Conservation (phyloP, 2,888 invertebrate genomes). For the Lasioglossum figueresi region DNA sequence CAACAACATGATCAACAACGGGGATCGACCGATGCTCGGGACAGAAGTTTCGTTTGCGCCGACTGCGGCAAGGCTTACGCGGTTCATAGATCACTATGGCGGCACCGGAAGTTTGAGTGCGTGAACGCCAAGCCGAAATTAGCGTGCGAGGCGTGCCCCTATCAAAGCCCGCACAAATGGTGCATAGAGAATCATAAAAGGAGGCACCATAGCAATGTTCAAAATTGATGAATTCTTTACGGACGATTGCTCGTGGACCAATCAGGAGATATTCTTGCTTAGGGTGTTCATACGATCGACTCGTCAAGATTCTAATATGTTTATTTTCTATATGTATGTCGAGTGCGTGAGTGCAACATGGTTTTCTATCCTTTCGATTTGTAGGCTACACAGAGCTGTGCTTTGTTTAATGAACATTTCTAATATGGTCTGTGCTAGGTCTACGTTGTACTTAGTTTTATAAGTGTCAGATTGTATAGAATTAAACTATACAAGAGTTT, state of each 20-base stretch:
- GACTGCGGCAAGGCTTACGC: conserved; percentile 79
- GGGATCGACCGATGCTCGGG: conserved; percentile 19
- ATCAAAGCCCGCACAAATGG: conserved; percentile 80
- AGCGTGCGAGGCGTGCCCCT: conserved; percentile 75
- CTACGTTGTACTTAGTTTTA: neutral
- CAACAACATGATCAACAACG: conserved; percentile 33
- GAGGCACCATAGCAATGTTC: conserved; percentile 67
- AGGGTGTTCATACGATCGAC: no score
- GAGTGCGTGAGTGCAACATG: neutral
- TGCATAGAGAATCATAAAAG: conserved; percentile 78
- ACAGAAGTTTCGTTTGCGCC: conserved; percentile 71
- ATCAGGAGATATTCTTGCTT: neutral
- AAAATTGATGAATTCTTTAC: conserved; percentile 4
- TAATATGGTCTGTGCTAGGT: neutral
- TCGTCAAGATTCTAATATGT: neutral
- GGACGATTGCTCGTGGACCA: neutral
- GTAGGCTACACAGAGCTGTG: neutral
- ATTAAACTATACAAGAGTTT: neutral
- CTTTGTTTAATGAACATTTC: neutral
- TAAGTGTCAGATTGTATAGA: neutral
- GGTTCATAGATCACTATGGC: conserved; percentile 79
- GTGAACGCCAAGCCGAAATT: conserved; percentile 78
- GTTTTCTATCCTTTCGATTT: neutral
- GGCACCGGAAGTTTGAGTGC: conserved; percentile 81
- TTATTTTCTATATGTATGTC: neutral